These are phyloP conservation scores for Napeogenes inachia DNA, from an alignment of 2,888 invertebrate genomes.

Conservation along the genomic window DNA sequence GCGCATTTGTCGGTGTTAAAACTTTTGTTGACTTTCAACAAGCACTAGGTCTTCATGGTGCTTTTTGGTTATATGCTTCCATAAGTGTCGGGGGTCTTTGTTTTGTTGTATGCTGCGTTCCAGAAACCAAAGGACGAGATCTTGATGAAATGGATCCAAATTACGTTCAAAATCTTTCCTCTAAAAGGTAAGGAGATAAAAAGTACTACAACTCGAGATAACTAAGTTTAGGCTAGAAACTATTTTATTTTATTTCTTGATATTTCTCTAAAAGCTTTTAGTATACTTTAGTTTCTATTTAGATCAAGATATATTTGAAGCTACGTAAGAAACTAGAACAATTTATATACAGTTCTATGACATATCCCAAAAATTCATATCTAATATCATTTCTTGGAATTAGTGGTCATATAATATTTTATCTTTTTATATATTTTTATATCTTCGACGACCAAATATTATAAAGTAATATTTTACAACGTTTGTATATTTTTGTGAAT, in stretches of 20 bases:
- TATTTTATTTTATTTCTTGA: neutral
- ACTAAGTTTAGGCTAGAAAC: neutral
- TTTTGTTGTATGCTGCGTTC: constrained; percentile 91
- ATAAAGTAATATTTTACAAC: no score
- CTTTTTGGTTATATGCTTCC: constrained; percentile 92
- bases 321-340: no score
- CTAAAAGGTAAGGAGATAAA: constrained; percentile 57
- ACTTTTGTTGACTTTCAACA: constrained; percentile 90
- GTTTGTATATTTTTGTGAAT: no score
- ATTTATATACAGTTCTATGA: no score
- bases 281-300: no score
- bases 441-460: no score
- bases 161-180: constrained; percentile 73
- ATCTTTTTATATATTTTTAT: no score
- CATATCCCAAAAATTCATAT: no score
- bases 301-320: no score
- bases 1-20: constrained; percentile 91
- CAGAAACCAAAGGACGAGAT: constrained; percentile 94
- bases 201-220: neutral
- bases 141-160: constrained; percentile 91
- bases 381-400: no score
- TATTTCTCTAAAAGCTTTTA: no score
- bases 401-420: no score
- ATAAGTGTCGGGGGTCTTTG: constrained; percentile 88
- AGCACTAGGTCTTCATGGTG: constrained; percentile 86